A percentile compares a stretch with the other conserved stretches of the same genome.
Conservation (phyloP, 2,113 vertebrate genomes). For the Pelvicachromis taeniatus region DNA sequence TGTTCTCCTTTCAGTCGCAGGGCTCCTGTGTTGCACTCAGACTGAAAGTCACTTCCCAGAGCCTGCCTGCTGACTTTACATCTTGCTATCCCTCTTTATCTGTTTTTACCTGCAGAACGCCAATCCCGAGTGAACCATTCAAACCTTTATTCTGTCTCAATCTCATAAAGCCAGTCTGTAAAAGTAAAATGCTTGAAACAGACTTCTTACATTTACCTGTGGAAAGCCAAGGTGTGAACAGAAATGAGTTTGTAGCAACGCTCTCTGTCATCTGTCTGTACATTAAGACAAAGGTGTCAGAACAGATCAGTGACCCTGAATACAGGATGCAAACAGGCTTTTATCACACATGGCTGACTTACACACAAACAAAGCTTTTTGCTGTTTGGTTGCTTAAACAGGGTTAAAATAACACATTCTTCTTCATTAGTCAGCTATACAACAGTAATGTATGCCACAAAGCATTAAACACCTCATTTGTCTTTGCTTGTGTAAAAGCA, state of each 20-base stretch:
- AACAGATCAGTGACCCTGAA: not conserved
- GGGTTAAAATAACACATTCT: not conserved
- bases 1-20: not conserved
- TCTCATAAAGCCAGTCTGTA: not conserved
- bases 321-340: not conserved
- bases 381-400: not conserved
- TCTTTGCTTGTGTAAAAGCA: not conserved
- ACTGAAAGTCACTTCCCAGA: not conserved
- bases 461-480: not conserved
- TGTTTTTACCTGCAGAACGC: not conserved
- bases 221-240: not conserved
- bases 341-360: not conserved
- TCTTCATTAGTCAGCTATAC: not conserved
- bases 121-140: not conserved
- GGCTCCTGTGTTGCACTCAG: not conserved
- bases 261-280: not conserved
- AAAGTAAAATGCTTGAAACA: not conserved
- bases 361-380: not conserved
- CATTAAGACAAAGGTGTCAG: not conserved
- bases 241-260: not conserved
- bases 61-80: not conserved
- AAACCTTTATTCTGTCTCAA: not conserved
- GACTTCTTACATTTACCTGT: not conserved
- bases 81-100: not conserved
- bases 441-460: not conserved